Evolutionary conservation across 2,888 invertebrate genomes (phyloP).

Genomic region (Eupithecia inturbata): DNA sequence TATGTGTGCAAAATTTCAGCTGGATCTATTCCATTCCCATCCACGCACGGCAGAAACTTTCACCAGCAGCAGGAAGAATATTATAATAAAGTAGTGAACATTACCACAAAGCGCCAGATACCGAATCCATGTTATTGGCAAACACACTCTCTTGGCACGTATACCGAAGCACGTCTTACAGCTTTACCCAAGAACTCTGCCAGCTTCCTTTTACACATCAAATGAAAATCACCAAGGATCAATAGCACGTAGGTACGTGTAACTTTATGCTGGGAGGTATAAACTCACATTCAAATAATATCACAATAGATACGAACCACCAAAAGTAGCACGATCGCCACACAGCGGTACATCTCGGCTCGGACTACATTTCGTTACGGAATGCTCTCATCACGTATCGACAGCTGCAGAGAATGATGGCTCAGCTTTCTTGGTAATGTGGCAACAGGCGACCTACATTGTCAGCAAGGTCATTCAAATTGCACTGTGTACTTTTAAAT

Average conservation of each 20-base stretch:
- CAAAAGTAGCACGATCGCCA: constrained; percentile 59
- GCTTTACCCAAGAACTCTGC: not conserved
- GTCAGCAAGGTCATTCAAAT: constrained; percentile 47
- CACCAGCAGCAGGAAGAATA: too few relatives aligned
- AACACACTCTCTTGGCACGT: not conserved
- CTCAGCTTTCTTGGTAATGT: constrained; percentile 38
- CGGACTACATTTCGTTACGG: constrained; percentile 62
- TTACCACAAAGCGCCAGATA: not conserved
- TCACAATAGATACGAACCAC: constrained; percentile 65
- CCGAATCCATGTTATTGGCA: not conserved
- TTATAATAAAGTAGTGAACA: too few relatives aligned
- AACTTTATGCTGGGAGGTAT: not conserved
- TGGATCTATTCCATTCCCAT: not conserved
- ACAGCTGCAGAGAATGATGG: constrained; percentile 37
- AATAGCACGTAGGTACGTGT: not conserved
- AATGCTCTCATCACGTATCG: constrained; percentile 55
- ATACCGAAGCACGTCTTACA: not conserved
- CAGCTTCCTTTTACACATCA: not conserved
- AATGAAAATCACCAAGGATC: constrained; percentile 8
- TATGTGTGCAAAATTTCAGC: too few relatives aligned
- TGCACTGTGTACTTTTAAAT: not conserved
- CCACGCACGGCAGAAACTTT: not conserved
- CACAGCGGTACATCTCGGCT: constrained; percentile 64
- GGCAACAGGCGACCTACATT: constrained; percentile 19
- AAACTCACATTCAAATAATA: constrained; percentile 24